Evolutionary conservation across 1,140 invertebrate genomes (phyloP).

Genomic region (Subanguina moxae): DNA sequence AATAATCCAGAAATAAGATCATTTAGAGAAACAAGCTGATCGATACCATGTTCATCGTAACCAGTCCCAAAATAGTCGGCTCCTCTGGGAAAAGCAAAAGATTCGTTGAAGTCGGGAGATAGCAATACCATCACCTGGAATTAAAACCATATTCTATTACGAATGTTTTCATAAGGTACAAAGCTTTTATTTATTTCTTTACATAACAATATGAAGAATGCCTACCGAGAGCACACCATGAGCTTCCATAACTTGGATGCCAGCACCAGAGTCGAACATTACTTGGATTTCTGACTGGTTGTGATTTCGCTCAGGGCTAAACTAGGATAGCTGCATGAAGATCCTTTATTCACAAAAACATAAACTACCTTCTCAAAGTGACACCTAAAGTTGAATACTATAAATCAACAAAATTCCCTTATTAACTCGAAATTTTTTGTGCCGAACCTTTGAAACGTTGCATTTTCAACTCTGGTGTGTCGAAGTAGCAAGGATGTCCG

Average conservation of each 20-base stretch:
- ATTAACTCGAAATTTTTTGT: no score
- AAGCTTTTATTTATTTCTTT: no score
- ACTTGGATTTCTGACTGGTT: constrained; percentile 90
- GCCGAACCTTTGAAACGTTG: constrained; percentile 77
- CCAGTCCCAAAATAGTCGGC: constrained; percentile 34
- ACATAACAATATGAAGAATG: no score
- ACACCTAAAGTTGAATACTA: no score
- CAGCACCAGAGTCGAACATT: constrained; percentile 78
- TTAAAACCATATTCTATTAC: no score
- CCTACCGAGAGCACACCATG: constrained; percentile 73
- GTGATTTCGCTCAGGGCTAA: constrained; percentile 80
- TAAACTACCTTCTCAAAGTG: background rate
- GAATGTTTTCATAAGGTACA: no score
- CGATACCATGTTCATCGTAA: constrained; percentile 16
- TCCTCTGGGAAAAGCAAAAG: constrained; percentile 25
- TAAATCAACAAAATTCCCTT: no score
- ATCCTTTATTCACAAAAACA: background rate
- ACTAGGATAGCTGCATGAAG: constrained; percentile 74
- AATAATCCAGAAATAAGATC: constrained; percentile 1
- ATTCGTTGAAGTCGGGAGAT: constrained; percentile 70
- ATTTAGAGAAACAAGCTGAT: background rate
- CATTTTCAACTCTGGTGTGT: constrained; percentile 74
- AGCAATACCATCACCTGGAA: constrained; percentile 71
- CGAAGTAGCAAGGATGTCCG: constrained; percentile 78
- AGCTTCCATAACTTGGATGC: constrained; percentile 83